These are phyloP conservation scores for Rallus limicola DNA, from an alignment of 2,113 vertebrate genomes.

Conservation along the genomic window DNA sequence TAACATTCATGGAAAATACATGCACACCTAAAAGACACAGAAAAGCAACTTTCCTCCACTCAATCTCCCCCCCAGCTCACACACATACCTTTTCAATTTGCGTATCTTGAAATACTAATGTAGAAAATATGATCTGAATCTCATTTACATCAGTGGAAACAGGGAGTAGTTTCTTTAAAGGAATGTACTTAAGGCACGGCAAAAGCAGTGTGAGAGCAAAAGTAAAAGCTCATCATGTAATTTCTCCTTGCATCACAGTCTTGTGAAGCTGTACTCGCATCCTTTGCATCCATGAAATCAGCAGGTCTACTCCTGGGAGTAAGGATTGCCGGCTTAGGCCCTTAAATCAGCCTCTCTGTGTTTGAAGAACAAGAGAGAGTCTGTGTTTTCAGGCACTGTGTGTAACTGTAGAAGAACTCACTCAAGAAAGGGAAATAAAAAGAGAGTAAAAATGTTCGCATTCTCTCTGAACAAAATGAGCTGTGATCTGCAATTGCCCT, in stretches of 20 bases:
- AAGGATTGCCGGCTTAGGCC: slow-evolving; percentile 23
- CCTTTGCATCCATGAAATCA: slow-evolving; percentile 25
- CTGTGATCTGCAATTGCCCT: slow-evolving; percentile 60
- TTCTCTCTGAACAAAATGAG: slow-evolving; percentile 53
- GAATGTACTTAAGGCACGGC: neutral
- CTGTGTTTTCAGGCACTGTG: slow-evolving; percentile 37
- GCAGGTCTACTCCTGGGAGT: slow-evolving; percentile 15
- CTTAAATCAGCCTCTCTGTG: slow-evolving; percentile 24
- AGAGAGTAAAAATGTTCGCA: neutral
- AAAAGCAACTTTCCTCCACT: neutral
- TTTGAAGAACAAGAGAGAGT: slow-evolving; percentile 13
- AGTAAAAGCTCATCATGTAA: slow-evolving; percentile 17
- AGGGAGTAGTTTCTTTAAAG: neutral
- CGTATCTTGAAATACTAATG: neutral
- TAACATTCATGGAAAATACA: neutral
- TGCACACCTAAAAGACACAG: neutral
- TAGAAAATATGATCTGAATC: slow-evolving; percentile 26
- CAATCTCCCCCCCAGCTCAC: neutral
- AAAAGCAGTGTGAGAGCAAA: neutral
- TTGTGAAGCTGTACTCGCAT: neutral
- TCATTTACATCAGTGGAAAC: slow-evolving; percentile 11
- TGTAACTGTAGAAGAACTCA: slow-evolving; percentile 31
- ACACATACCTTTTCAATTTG: neutral
- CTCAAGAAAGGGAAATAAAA: slow-evolving; percentile 52
- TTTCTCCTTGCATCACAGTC: slow-evolving; percentile 10